phyloP scores from a whole-genome alignment of 2,113 vertebrate genomes.

The Heloderma charlesbogerti region DNA sequence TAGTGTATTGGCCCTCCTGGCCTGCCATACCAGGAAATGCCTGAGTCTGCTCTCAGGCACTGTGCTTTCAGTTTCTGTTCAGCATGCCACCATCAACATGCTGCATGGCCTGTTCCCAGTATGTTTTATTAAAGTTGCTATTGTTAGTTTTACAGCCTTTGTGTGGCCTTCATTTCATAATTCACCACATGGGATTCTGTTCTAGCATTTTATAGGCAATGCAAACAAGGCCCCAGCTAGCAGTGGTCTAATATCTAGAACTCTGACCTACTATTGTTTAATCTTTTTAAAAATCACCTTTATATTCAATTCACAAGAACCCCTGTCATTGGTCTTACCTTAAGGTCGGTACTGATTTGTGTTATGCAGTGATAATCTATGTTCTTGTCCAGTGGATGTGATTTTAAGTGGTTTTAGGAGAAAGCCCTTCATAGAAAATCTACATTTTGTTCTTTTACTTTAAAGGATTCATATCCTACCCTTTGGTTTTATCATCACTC shows the following conservation, averaged over 20 bases:
- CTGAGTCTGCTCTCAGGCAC: too few relatives aligned
- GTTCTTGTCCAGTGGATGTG: conserved; percentile 29
- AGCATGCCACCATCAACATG: not conserved
- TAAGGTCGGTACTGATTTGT: conserved; percentile 17
- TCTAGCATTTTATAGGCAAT: not conserved
- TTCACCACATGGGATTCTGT: too few relatives aligned
- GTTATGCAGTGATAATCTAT: not conserved
- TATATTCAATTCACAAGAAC: conserved; percentile 20
- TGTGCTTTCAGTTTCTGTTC: not conserved
- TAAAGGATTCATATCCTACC: not conserved
- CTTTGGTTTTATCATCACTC: not conserved
- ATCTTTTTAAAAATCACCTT: not conserved
- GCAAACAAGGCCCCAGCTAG: not conserved
- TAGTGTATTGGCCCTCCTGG: not conserved
- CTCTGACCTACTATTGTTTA: not conserved
- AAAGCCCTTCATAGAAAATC: conserved; percentile 31
- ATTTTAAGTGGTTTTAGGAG: conserved; percentile 34
- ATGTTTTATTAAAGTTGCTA: not conserved
- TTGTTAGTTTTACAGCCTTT: not conserved
- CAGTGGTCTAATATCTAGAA: not conserved
- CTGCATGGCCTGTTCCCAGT: not conserved
- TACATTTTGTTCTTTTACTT: conserved; percentile 20
- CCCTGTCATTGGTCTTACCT: conserved; percentile 13
- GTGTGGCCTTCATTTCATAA: not conserved
- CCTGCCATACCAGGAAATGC: too few relatives aligned